A percentile compares a stretch with the other conserved stretches of the same genome.
Conservation (phyloP, 2,797 vertebrate genomes). For the Enteromius fasciolatus region DNA sequence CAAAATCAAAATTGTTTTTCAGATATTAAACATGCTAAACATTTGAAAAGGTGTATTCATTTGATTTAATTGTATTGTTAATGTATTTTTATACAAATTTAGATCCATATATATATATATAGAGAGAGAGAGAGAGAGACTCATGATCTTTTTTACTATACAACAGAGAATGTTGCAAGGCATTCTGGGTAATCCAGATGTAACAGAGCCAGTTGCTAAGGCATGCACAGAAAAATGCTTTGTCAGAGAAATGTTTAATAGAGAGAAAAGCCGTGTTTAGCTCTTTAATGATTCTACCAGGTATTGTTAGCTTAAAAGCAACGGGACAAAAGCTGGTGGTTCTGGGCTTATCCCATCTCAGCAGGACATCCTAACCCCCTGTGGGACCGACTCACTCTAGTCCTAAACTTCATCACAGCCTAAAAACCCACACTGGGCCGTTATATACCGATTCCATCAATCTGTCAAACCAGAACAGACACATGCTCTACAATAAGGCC, state of each 20-base stretch:
- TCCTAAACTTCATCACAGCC: constrained; percentile 77
- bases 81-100: neutral
- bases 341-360: constrained; percentile 83
- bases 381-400: constrained; percentile 81
- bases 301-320: constrained; percentile 85
- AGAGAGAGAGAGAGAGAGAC: neutral
- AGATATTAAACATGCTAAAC: neutral
- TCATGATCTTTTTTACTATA: constrained; percentile 52
- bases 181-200: constrained; percentile 72
- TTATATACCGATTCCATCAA: constrained; percentile 95
- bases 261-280: constrained; percentile 39
- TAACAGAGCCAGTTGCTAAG: constrained; percentile 75
- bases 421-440: constrained; percentile 74
- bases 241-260: constrained; percentile 48
- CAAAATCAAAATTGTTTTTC: neutral
- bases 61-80: neutral
- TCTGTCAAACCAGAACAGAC: constrained; percentile 88
- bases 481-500: constrained; percentile 90
- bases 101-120: neutral
- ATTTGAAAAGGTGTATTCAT: neutral
- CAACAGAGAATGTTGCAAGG: constrained; percentile 61
- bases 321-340: constrained; percentile 87
- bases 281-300: constrained; percentile 71
- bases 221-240: constrained; percentile 67
- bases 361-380: constrained; percentile 78